These are phyloP conservation scores for Cyphomyrus discorhynchus DNA, from an alignment of 2,113 vertebrate species.

Conservation along the genomic window DNA sequence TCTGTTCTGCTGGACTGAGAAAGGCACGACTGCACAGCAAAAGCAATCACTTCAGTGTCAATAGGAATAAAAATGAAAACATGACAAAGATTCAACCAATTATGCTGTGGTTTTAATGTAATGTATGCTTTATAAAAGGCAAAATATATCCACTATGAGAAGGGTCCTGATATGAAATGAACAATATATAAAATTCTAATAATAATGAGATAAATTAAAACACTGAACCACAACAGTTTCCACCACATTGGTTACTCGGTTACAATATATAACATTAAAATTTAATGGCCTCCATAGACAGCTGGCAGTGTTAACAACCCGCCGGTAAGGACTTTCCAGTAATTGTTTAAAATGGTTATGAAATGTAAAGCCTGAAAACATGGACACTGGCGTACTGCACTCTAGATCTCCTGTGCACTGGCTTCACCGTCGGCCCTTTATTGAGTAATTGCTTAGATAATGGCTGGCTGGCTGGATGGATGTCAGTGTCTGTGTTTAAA, in stretches of 20 bases:
- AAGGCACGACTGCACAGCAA: neutral
- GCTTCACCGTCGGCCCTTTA: neutral
- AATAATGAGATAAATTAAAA: neutral
- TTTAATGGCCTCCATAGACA: neutral
- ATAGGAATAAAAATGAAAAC: neutral
- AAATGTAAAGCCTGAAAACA: neutral
- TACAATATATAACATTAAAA: neutral
- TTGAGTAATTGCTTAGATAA: neutral
- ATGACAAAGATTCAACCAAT: neutral
- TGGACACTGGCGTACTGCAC: neutral
- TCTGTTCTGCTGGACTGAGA: neutral
- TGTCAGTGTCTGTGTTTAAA: neutral
- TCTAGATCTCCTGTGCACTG: neutral
- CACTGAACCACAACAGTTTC: neutral
- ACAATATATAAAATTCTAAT: neutral
- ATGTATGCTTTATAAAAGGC: neutral
- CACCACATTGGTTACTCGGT: neutral
- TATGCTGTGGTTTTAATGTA: neutral
- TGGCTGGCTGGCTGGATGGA: neutral
- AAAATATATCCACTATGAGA: neutral
- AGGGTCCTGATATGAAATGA: neutral
- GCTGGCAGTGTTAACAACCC: neutral
- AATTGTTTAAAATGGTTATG: neutral
- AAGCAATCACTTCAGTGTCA: neutral
- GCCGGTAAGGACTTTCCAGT: neutral